Percentiles rank a stretch among this genome's conserved stretches.
Evolutionary conservation across 2,113 vertebrate species (phyloP).

Genomic region (Apteryx owenii): DNA sequence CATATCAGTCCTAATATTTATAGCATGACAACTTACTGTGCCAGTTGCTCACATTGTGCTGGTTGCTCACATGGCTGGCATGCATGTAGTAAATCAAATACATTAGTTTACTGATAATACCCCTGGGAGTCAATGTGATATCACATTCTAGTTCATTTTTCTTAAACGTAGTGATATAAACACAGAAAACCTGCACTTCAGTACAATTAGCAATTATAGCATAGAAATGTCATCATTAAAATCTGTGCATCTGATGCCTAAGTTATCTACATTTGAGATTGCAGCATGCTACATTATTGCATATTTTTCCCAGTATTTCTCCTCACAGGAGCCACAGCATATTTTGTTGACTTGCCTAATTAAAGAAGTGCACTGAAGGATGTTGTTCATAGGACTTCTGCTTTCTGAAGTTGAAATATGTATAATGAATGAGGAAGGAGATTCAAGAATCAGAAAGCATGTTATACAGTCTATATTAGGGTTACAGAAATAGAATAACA

Average conservation of each 20-base stretch:
- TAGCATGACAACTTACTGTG: neutral
- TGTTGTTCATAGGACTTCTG: neutral
- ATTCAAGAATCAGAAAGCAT: neutral
- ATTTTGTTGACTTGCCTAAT: conserved; percentile 18
- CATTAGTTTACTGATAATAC: neutral
- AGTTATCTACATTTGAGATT: neutral
- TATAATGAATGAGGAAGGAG: neutral
- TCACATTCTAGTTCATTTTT: neutral
- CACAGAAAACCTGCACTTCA: neutral
- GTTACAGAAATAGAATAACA: neutral
- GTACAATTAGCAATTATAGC: neutral
- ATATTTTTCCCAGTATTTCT: neutral
- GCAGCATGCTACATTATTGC: neutral
- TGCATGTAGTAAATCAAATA: neutral
- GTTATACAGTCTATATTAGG: neutral
- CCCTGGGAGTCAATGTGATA: neutral
- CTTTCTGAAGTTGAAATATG: neutral
- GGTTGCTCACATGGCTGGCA: neutral
- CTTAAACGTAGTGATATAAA: neutral
- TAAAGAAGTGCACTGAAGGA: neutral
- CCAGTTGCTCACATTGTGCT: neutral
- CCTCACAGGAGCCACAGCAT: neutral
- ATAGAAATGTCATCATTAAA: neutral
- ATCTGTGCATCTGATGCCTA: neutral
- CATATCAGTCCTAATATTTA: too few relatives aligned